phyloP scores from a whole-genome alignment of 1,140 invertebrate species.

The Drosophila athabasca region DNA sequence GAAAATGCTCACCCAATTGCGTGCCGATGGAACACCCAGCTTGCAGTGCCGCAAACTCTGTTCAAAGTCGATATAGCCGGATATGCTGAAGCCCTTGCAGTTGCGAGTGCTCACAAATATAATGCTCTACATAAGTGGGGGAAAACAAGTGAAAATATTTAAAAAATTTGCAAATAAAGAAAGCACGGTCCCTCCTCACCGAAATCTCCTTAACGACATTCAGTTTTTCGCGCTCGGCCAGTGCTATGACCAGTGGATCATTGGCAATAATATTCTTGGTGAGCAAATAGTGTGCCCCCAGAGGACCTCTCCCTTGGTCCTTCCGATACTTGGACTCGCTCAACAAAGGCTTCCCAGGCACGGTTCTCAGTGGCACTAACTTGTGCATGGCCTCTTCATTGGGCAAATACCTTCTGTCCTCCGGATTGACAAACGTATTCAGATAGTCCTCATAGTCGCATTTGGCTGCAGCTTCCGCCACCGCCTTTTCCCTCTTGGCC shows the following conservation, averaged over 20 bases:
- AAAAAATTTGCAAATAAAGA: no score
- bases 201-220: constrained; percentile 17
- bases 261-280: neutral
- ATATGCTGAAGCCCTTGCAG: constrained; percentile 22
- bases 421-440: constrained; percentile 5
- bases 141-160: no score
- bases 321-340: constrained; percentile 9
- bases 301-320: neutral
- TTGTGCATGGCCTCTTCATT: neutral
- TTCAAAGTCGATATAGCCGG: constrained; percentile 40
- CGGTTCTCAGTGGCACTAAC: neutral
- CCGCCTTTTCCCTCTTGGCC: neutral
- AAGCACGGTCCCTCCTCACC: no score
- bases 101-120: constrained; percentile 33
- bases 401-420: constrained; percentile 18
- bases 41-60: constrained; percentile 21
- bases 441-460: constrained; percentile 14
- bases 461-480: neutral
- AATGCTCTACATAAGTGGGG: constrained; percentile 19
- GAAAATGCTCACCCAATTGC: constrained; percentile 14
- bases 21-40: neutral
- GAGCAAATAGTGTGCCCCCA: constrained; percentile 1
- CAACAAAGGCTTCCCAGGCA: constrained; percentile 3
- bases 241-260: constrained; percentile 20
- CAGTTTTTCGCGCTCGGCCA: constrained; percentile 1